Evolutionary conservation across 2,888 invertebrate species (phyloP).

Genomic region (Theodoxus fluviatilis): DNA sequence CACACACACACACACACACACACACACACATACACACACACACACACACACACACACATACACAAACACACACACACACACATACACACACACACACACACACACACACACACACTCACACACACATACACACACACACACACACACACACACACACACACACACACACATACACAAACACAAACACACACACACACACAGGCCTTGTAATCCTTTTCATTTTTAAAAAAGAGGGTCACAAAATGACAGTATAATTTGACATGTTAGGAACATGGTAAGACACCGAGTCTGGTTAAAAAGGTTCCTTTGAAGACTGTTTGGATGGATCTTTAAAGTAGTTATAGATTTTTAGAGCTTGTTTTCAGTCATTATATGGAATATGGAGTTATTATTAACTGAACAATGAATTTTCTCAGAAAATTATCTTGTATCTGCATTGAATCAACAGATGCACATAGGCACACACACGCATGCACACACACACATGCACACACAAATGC

Average conservation of each 20-base stretch:
- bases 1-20: constrained; percentile 18
- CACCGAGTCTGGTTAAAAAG: too few relatives aligned
- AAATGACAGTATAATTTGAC: too few relatives aligned
- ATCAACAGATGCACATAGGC: too few relatives aligned
- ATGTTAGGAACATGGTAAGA: too few relatives aligned
- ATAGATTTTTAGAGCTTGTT: too few relatives aligned
- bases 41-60: constrained; percentile 4
- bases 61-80: constrained; percentile 1
- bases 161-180: constrained; percentile 14
- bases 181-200: constrained; percentile 7
- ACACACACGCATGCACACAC: too few relatives aligned
- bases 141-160: constrained; percentile 10
- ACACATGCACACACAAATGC: constrained; percentile 13
- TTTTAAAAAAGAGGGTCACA: not conserved
- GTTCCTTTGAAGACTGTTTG: too few relatives aligned
- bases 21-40: constrained; percentile 18
- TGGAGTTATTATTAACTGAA: too few relatives aligned
- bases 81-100: not conserved
- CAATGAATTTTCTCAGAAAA: too few relatives aligned
- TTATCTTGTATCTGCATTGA: too few relatives aligned
- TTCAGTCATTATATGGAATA: too few relatives aligned
- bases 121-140: constrained; percentile 8
- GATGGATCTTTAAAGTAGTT: too few relatives aligned
- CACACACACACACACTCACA: not conserved
- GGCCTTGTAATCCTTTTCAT: not conserved